A percentile compares a stretch with the other conserved stretches of the same genome.
phyloP scores from a whole-genome alignment of 2,113 vertebrate genomes.

The Hypomesus transpacificus region DNA sequence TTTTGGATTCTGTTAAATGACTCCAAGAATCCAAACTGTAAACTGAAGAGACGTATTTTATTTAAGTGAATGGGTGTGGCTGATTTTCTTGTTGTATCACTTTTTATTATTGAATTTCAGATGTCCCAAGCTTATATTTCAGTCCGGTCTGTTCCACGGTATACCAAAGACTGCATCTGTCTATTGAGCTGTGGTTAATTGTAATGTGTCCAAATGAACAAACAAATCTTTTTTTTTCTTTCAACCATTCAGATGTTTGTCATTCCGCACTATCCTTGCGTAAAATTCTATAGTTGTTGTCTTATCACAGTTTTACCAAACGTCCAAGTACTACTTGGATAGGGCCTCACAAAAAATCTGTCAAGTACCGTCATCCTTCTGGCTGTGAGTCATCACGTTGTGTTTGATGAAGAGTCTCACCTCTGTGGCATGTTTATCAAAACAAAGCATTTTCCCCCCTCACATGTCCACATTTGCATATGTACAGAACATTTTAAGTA shows the following conservation, averaged over 20 bases:
- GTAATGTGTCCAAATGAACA: constrained; percentile 48
- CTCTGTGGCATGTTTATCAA: constrained; percentile 23
- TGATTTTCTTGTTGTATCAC: constrained; percentile 53
- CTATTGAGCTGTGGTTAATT: constrained; percentile 50
- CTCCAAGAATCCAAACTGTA: constrained; percentile 75
- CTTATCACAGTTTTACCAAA: constrained; percentile 33
- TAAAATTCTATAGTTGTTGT: constrained; percentile 62
- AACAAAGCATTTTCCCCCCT: neutral
- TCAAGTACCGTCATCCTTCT: too few species aligned
- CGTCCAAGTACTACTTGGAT: constrained; percentile 6
- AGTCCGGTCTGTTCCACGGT: constrained; percentile 63
- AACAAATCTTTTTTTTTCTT: constrained; percentile 19
- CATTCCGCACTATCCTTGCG: constrained; percentile 43
- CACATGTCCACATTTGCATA: constrained; percentile 2
- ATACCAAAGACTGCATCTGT: constrained; percentile 86
- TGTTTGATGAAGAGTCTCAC: too few species aligned
- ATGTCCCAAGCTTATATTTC: constrained; percentile 58
- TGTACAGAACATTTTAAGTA: constrained; percentile 25
- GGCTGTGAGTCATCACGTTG: too few species aligned
- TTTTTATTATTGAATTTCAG: constrained; percentile 66
- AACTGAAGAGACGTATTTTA: constrained; percentile 69
- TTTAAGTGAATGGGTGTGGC: constrained; percentile 79
- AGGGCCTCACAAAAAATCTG: constrained; percentile 11
- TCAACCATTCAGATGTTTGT: constrained; percentile 20
- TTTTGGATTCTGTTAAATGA: constrained; percentile 71